phyloP scores from a whole-genome alignment of 2,797 vertebrate species.

The Muscicapa comitata region DNA sequence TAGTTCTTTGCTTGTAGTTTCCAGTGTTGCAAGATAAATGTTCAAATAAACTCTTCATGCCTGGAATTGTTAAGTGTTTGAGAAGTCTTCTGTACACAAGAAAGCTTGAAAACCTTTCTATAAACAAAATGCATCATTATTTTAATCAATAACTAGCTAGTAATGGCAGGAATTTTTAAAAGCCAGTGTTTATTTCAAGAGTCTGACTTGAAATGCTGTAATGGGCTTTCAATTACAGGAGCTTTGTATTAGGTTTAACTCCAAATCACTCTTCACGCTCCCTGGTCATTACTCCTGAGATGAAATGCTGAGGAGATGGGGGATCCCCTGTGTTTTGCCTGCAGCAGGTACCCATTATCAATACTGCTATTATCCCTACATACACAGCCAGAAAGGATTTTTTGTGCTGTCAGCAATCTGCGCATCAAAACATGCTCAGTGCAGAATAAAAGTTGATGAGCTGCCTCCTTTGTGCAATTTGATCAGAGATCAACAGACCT shows the following conservation, averaged over 20 bases:
- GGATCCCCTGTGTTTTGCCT: not conserved
- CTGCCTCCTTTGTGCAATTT: constrained; percentile 16
- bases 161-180: not conserved
- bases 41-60: not conserved
- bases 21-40: not conserved
- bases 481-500: constrained; percentile 20
- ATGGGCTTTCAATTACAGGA: not conserved
- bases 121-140: not conserved
- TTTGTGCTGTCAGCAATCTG: constrained; percentile 27
- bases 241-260: not conserved
- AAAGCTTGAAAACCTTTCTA: not conserved
- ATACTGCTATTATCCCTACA: constrained; percentile 8
- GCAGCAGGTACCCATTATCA: constrained; percentile 2
- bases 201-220: not conserved
- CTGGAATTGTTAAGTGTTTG: not conserved
- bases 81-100: not conserved
- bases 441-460: not conserved
- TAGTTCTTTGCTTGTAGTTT: not conserved
- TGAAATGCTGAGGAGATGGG: not conserved
- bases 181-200: not conserved
- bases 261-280: not conserved
- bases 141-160: not conserved
- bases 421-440: constrained; percentile 42
- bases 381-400: constrained; percentile 10
- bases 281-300: not conserved